Percentiles rank a stretch among this genome's conserved stretches.
Evolutionary conservation across 2,113 vertebrate species (phyloP).

Genomic region (Semnopithecus entellus): DNA sequence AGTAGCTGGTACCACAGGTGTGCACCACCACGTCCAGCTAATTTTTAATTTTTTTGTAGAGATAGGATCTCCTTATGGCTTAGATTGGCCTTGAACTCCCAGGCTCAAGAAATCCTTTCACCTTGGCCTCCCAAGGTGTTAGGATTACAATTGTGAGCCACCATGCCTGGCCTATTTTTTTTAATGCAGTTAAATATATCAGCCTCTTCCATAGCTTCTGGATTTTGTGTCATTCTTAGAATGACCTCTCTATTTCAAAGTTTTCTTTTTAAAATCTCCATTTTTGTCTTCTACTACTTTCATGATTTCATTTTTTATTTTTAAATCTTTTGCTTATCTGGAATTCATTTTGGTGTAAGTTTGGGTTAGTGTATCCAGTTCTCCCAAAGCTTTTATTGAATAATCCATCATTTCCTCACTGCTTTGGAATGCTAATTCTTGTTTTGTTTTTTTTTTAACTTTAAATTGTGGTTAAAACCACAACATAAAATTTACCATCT

Average conservation of each 20-base stretch:
- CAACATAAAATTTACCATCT: background rate
- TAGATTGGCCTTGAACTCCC: background rate
- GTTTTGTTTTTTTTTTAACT: background rate
- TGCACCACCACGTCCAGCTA: background rate
- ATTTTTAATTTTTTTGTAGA: background rate
- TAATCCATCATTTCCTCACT: conserved; percentile 2
- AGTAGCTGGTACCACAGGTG: background rate
- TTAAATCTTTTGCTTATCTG: background rate
- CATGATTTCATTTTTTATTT: conserved; percentile 12
- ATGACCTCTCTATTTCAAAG: background rate
- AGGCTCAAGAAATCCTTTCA: background rate
- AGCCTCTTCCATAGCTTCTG: background rate
- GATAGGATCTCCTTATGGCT: background rate
- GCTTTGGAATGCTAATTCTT: background rate
- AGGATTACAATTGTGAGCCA: background rate
- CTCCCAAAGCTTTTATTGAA: conserved; percentile 29
- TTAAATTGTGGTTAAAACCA: conserved; percentile 18
- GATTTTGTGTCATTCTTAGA: conserved; percentile 36
- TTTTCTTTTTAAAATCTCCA: background rate
- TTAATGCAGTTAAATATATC: background rate
- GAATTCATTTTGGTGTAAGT: conserved; percentile 4
- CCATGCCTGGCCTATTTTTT: background rate
- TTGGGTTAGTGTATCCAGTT: background rate
- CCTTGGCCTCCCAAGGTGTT: background rate
- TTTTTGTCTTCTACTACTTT: conserved; percentile 47